Conservation (phyloP, 2,797 vertebrate genomes). For the Hemibagrus guttatus region DNA sequence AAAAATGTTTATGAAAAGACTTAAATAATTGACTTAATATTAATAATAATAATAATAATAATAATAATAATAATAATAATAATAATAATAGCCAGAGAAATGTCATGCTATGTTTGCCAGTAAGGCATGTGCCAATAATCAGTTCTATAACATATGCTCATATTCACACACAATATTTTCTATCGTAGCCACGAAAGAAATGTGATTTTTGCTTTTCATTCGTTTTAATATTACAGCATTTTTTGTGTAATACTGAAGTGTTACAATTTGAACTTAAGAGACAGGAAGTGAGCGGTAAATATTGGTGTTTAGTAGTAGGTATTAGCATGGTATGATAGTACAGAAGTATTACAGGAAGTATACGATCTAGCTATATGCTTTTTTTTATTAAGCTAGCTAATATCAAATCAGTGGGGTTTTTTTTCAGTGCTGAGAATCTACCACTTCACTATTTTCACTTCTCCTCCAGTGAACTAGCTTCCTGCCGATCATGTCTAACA, state of each 20-base stretch:
- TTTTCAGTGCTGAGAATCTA: neutral
- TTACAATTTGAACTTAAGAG: neutral
- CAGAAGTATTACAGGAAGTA: neutral
- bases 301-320: neutral
- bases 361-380: neutral
- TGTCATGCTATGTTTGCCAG: neutral
- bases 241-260: too few relatives aligned
- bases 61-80: neutral
- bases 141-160: neutral
- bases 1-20: neutral
- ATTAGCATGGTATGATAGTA: neutral
- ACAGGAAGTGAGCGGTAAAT: neutral
- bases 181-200: neutral
- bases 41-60: neutral
- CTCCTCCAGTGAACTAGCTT: neutral
- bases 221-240: neutral
- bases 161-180: neutral
- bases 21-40: neutral
- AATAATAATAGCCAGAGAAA: neutral
- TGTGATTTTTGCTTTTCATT: too few relatives aligned
- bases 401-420: neutral
- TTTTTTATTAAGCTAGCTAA: neutral
- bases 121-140: neutral
- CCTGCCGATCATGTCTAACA: neutral
- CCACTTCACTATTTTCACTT: neutral